Percentiles rank a stretch among this genome's conserved stretches.
Evolutionary conservation across 2,797 vertebrate genomes (phyloP).

Genomic region (Pipistrellus pipistrellus): DNA sequence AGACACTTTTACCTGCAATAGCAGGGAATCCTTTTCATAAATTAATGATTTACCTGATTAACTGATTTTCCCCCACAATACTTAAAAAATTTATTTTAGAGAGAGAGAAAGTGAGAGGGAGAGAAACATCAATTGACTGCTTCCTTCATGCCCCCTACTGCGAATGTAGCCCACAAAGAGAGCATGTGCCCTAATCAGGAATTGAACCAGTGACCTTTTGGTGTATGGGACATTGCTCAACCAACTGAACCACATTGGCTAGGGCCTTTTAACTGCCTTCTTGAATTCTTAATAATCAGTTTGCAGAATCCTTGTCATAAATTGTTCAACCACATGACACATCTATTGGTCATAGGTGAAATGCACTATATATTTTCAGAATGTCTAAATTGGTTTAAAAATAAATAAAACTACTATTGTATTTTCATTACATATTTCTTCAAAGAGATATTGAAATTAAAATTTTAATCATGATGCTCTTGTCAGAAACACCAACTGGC

Average conservation of each 20-base stretch:
- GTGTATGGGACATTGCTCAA: too few species aligned
- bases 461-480: not conserved
- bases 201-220: too few species aligned
- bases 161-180: too few species aligned
- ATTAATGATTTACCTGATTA: constrained; percentile 73
- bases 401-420: not conserved
- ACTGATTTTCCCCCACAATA: not conserved
- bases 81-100: too few species aligned
- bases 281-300: constrained; percentile 61
- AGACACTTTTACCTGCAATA: constrained; percentile 43
- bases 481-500: not conserved
- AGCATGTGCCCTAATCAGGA: too few species aligned
- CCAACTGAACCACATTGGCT: too few species aligned
- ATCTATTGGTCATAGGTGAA: constrained; percentile 61
- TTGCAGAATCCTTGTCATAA: constrained; percentile 72
- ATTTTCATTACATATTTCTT: not conserved
- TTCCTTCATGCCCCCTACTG: too few species aligned
- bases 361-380: constrained; percentile 49
- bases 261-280: constrained; percentile 33
- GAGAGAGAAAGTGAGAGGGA: too few species aligned
- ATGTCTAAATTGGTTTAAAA: not conserved
- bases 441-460: constrained; percentile 24
- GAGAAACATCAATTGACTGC: too few species aligned
- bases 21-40: constrained; percentile 47
- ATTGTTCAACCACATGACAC: not conserved